Conservation (phyloP, 2,113 vertebrate genomes). For the Leuciscus idus region DNA sequence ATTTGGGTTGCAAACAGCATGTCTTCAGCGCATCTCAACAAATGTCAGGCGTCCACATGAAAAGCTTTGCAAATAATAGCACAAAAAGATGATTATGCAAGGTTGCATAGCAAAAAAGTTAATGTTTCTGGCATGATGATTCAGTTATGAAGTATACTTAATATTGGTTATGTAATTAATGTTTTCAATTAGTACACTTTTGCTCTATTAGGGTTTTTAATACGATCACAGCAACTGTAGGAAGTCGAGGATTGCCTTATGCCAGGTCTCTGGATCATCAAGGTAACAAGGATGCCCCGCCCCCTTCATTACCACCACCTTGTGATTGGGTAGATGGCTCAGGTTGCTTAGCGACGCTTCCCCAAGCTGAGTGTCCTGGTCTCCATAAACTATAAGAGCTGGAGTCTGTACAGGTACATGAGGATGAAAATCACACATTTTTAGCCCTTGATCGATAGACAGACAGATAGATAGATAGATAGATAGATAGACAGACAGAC, state of each 20-base stretch:
- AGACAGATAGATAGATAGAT: too few relatives aligned
- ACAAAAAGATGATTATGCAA: neutral
- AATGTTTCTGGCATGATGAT: neutral
- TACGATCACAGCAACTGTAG: conserved; percentile 75
- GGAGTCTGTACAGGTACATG: conserved; percentile 76
- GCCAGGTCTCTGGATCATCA: conserved; percentile 90
- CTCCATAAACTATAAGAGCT: conserved; percentile 89
- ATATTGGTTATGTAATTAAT: neutral
- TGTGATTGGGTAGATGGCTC: conserved; percentile 85
- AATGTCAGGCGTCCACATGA: neutral
- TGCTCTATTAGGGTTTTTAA: conserved; percentile 40
- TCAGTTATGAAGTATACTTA: neutral
- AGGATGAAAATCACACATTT: neutral
- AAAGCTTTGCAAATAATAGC: neutral
- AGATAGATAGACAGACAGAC: too few relatives aligned
- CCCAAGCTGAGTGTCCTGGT: conserved; percentile 85
- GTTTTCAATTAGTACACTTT: neutral
- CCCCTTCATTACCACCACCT: conserved; percentile 85
- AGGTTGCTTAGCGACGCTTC: conserved; percentile 84
- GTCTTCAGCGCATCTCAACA: neutral
- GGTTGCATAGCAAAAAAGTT: neutral
- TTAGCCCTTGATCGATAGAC: too few relatives aligned
- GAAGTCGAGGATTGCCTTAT: conserved; percentile 83
- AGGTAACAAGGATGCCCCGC: conserved; percentile 94
- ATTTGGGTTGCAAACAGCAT: neutral